Evolutionary conservation across 2,113 vertebrate species (phyloP).

Genomic region (Ariopsis seemanni): DNA sequence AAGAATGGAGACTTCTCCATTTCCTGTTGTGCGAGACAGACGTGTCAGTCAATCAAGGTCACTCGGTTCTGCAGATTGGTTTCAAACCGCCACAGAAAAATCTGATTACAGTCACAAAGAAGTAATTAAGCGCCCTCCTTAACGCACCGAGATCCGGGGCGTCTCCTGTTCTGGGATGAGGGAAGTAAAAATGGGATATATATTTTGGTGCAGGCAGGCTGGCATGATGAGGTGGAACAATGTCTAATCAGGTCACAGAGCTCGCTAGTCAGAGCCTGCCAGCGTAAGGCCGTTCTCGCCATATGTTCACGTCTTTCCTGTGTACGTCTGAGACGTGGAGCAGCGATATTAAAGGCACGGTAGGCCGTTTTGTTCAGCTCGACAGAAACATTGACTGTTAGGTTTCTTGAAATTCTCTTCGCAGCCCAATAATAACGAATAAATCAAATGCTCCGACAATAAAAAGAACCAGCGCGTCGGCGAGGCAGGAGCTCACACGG

Average conservation of each 20-base stretch:
- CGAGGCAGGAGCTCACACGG: no score
- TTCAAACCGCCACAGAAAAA: slow-evolving; percentile 1
- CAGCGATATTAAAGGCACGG: no score
- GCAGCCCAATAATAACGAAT: no score
- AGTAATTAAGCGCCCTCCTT: neutral
- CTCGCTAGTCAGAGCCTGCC: neutral
- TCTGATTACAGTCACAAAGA: neutral
- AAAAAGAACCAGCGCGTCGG: no score
- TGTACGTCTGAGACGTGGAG: neutral
- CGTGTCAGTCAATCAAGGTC: neutral
- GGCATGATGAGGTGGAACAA: neutral
- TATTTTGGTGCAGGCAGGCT: neutral
- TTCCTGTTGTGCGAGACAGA: neutral
- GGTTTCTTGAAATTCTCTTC: no score
- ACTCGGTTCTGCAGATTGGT: neutral
- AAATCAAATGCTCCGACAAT: no score
- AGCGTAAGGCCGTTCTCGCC: neutral
- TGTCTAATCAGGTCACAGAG: neutral
- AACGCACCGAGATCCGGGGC: neutral
- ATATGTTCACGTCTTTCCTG: neutral
- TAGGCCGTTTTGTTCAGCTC: no score
- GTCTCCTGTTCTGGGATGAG: neutral
- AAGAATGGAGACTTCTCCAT: neutral
- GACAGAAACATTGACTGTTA: no score
- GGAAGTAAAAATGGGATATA: no score